These are phyloP conservation scores for Idaea aversata DNA, from an alignment of 2,888 invertebrate species.

Conservation along the genomic window DNA sequence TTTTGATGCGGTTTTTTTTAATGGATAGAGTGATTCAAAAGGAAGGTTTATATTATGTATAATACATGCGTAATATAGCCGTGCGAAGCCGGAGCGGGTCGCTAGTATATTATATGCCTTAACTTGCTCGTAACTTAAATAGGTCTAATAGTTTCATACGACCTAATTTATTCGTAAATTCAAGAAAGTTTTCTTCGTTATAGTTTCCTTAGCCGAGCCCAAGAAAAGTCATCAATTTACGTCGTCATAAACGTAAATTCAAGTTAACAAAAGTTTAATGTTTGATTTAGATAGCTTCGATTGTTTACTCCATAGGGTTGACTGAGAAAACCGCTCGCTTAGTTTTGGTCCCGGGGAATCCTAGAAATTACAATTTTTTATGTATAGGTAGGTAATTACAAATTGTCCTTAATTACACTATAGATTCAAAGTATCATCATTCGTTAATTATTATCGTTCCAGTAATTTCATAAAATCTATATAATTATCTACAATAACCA, in stretches of 20 bases:
- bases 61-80: too few species aligned
- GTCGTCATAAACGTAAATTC: not conserved
- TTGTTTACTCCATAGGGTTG: constrained; percentile 31
- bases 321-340: not conserved
- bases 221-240: constrained; percentile 1
- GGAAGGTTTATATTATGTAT: too few species aligned
- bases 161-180: not conserved
- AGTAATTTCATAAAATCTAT: too few species aligned
- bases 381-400: too few species aligned
- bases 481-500: too few species aligned
- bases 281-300: constrained; percentile 36
- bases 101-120: not conserved
- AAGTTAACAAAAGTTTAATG: constrained; percentile 29
- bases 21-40: too few species aligned
- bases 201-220: not conserved
- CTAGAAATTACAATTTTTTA: too few species aligned
- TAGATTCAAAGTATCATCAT: too few species aligned
- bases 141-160: not conserved
- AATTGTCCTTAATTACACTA: too few species aligned
- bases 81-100: too few species aligned
- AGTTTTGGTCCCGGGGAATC: not conserved
- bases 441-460: too few species aligned
- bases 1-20: too few species aligned
- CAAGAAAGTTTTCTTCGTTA: not conserved
- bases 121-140: not conserved